Base-by-base conservation (phyloP, 2,113 vertebrate species). In the Vidua chalybeata region DNA sequence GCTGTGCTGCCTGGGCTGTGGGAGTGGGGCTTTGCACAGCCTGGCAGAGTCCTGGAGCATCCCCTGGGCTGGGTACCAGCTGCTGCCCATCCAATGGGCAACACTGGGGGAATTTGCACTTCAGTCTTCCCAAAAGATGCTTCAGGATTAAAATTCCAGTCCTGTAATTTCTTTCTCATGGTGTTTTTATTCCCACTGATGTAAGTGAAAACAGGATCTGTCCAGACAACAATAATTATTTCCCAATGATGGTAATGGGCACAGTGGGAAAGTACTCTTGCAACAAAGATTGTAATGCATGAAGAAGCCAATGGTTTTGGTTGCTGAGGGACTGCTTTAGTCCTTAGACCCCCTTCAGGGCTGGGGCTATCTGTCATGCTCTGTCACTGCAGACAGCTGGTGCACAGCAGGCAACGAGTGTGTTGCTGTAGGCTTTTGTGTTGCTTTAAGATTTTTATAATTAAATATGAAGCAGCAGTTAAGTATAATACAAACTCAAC, bases 321-420 rank as follows among this genome's bases (percentile, higher is more conserved):
- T 66, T 94, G 75, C 95, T 74, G 90, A 74, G 83, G 83, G 75
- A 35, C 55, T 49, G 81, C 73, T 87, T 95, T 56, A 80, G 35
- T 84, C 72, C 54, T 41, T 6, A 37, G 80, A 56, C 9, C 24
- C 52, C 14, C 6, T 45, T 21, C 49, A 68, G 68, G 69, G 19
- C 89, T 5, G 26, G 66, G 54, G 28, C 58, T 73, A 5, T 89
- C 91, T 4, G 2, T 90, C 93, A 75, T 54, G 73, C 61, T 77
- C 93, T 75, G 77, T 91, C 93, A 81, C 69, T 92, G 83, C 86
- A 89, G 93, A 84, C 95, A 97, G 89, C 93, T 84, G 86, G 77
- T 17, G 58, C 89, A 15, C 95, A 94, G 94, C 89, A 76, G 77
- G 94, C 15, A 1, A 22, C 0, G 0, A 13, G 89, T 84, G 61